Conservation (phyloP, 2,797 vertebrate genomes). For the Sebastes reedi region DNA sequence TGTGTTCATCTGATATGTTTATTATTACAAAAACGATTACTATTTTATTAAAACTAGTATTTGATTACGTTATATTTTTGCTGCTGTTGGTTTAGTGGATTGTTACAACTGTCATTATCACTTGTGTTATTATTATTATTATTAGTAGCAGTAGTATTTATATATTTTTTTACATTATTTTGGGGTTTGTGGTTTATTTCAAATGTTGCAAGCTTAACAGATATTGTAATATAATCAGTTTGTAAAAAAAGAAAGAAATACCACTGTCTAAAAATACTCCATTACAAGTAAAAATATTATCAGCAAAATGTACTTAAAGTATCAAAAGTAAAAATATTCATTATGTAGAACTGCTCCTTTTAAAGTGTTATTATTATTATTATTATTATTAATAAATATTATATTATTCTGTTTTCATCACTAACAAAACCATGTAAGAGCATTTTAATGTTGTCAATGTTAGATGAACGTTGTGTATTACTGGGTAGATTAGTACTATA, state of each 20-base stretch:
- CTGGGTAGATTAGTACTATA: not conserved
- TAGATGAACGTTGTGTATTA: not conserved
- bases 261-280: not conserved
- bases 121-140: too few species aligned
- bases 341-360: not conserved
- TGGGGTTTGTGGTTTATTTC: too few species aligned
- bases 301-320: not conserved
- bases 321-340: not conserved
- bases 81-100: too few species aligned
- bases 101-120: too few species aligned
- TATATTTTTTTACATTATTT: too few species aligned
- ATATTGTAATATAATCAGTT: too few species aligned
- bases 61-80: too few species aligned
- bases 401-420: not conserved
- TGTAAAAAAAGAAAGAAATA: not conserved
- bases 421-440: not conserved
- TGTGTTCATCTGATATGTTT: too few species aligned
- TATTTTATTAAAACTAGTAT: too few species aligned
- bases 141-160: too few species aligned
- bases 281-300: not conserved
- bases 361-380: not conserved
- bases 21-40: too few species aligned
- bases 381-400: not conserved
- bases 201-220: too few species aligned
- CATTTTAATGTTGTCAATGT: not conserved